Evolutionary conservation across 2,113 vertebrate species (phyloP), one percentile per base, ranked within the genome.

Genomic region (Bostrychus sinensis): DNA sequence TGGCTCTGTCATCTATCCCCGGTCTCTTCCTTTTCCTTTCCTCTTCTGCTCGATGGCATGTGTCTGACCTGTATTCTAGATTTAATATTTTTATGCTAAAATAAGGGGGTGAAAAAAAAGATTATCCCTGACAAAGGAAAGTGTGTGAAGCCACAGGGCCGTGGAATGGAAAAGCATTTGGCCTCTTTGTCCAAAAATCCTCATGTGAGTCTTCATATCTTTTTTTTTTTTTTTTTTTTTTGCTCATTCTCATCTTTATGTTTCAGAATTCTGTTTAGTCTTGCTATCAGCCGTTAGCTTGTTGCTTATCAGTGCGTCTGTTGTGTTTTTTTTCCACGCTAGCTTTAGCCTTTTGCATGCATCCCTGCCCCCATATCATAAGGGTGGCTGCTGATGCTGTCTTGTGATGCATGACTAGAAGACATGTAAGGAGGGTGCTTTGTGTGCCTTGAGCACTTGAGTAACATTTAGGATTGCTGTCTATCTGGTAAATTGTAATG

Each of bases 161-260:
- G 51, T 58, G 36, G 23, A 22, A 86, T 85, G 84, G 88, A 82
- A 68, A 88, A 74, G 74, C 72, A 69, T 28, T 56, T 11, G 0
- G 75, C 46, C 41, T 72, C 28, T 69, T 36, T 82, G 48, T 63
- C 26, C 58, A 82, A 65, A 70, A 88, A 89, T 53, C 92, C 92
- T 67, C 91, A 92, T 54, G 92, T 93, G 88, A 93, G 92, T 92
- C 71, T n/a, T n/a, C n/a, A n/a, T n/a, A n/a, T n/a, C n/a, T 38
- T 39, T 13, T 72, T 59, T 75, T 77, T 70, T 58, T 19, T 57
- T 11, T 28, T 26, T 22, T 45, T 22, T 7, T 34, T 50, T 20
- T 0, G n/a, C 17, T 37, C 2, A 45, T 45, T n/a, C n/a, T n/a
- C n/a, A n/a, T n/a, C n/a, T n/a, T n/a, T n/a, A 11, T 56, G 17